Evolutionary conservation across 2,113 vertebrate species (phyloP).

Genomic region (Echinops telfairi): DNA sequence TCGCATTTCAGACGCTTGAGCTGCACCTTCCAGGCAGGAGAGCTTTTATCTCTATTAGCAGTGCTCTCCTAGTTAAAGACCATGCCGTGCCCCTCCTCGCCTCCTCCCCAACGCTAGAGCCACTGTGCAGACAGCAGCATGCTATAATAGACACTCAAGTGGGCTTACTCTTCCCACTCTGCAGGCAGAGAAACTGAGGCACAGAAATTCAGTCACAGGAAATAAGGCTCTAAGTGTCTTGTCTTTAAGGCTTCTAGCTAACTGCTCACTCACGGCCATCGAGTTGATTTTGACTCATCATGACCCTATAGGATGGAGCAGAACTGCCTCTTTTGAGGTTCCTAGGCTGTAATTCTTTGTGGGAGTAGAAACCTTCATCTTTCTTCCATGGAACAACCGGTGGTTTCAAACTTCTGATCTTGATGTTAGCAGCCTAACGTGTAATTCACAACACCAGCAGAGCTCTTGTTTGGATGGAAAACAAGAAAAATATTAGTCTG

Average conservation of each 20-base stretch:
- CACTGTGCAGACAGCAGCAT: background rate
- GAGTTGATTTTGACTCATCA: too few species aligned
- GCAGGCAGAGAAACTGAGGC: background rate
- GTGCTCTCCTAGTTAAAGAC: background rate
- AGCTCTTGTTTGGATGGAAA: background rate
- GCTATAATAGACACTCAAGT: background rate
- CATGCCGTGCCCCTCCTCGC: too few species aligned
- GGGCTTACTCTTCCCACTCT: background rate
- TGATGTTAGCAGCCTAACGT: too few species aligned
- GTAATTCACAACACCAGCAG: too few species aligned
- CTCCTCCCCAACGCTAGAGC: background rate
- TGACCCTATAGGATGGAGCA: too few species aligned
- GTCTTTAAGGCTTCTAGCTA: background rate
- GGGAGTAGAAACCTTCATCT: too few species aligned
- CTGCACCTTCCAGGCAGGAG: background rate
- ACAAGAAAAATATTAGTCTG: background rate
- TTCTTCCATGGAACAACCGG: too few species aligned
- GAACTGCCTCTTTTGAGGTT: too few species aligned
- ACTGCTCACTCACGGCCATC: too few species aligned
- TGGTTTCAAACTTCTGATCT: too few species aligned
- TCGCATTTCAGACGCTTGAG: background rate
- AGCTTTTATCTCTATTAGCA: background rate
- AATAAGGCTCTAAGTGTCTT: background rate
- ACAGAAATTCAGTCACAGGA: background rate
- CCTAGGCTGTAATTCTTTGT: too few species aligned